Base-by-base conservation (phyloP, 2,113 vertebrate species). In the Marmota flaviventris region DNA sequence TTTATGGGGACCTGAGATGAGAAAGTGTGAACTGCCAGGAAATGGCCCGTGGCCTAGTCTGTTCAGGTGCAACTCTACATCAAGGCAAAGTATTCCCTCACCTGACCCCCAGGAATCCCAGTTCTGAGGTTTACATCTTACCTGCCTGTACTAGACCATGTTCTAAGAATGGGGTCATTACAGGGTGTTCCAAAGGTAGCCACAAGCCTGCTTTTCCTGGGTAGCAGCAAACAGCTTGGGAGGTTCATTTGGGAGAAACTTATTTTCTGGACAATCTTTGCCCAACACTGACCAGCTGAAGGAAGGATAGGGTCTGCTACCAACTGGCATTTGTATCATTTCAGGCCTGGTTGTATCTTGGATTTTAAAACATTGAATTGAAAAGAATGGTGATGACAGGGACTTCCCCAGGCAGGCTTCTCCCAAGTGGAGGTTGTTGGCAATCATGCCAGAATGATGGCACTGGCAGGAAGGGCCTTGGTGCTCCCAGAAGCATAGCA, bases 21-120 rank as follows among this genome's bases (percentile, higher is more conserved):
- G 8, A 53, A 1, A 17, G 4, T 2, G 0, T 2, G 16, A 32
- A 3, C 56, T 3, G 2, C 0, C 12, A 32, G 61, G 51, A 84
- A 22, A 4, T 0, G 0, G 37, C 29, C 2, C 0, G 14, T 0
- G 0, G 61, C 37, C 29, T 39, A 0, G 16, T 48, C 81, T 17
- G 6, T 69, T 45, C 10, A 51, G 45, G 10, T 56, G 4, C 24
- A n/a, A 6, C 53, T 53, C 63, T 69, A 51, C 42, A 24, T 5
- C 2, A 22, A 79, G n/a, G n/a, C 45, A 67, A 29, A 77, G 29
- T 22, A 58, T 48, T 37, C 32, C 4, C 48, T 29, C 53, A n/a
- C n/a, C 25, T 2, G 1, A 34, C 32, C 37, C 48, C 51, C n/a
- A 34, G 58, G 51, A 65, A 45, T 32, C 18, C 0, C 18, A 56